Evolutionary conservation across 2,888 invertebrate genomes (phyloP).

Genomic region (Drosophila pullipes): DNA sequence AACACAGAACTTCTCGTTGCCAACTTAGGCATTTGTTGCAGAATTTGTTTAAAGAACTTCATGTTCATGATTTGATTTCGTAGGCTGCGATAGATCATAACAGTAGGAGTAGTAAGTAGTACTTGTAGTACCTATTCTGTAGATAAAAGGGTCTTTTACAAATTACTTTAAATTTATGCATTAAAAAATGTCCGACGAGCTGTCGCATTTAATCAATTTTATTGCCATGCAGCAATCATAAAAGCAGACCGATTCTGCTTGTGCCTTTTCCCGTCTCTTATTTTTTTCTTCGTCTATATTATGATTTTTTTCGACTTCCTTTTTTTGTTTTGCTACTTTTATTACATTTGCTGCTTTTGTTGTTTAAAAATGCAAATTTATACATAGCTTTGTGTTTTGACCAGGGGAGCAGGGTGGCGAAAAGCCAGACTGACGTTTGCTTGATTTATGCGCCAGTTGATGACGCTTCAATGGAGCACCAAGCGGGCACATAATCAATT

Average conservation of each 20-base stretch:
- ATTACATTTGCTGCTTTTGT: constrained; percentile 64
- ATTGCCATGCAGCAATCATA: constrained; percentile 70
- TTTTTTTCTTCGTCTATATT: constrained; percentile 24
- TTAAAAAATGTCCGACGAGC: constrained; percentile 59
- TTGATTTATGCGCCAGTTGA: constrained; percentile 77
- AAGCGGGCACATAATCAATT: constrained; percentile 70
- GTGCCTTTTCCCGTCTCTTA: constrained; percentile 17
- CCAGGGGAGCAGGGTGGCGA: constrained; percentile 16
- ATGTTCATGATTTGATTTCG: neutral
- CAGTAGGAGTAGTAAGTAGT: too few species aligned
- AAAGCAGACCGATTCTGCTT: constrained; percentile 45
- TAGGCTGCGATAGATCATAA: neutral
- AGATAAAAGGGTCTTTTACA: constrained; percentile 5
- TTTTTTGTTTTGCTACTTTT: constrained; percentile 37
- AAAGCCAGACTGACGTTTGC: constrained; percentile 57
- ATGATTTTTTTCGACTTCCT: constrained; percentile 33
- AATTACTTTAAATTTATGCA: constrained; percentile 74
- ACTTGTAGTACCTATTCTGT: neutral
- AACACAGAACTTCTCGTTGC: neutral
- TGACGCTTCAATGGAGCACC: constrained; percentile 74
- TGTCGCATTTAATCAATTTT: constrained; percentile 83
- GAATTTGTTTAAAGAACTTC: neutral
- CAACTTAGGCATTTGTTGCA: neutral
- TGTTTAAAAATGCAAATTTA: constrained; percentile 78
- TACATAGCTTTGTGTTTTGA: constrained; percentile 60